Conservation (phyloP, 2,888 invertebrate genomes). For the Ganaspis brasiliensis region DNA sequence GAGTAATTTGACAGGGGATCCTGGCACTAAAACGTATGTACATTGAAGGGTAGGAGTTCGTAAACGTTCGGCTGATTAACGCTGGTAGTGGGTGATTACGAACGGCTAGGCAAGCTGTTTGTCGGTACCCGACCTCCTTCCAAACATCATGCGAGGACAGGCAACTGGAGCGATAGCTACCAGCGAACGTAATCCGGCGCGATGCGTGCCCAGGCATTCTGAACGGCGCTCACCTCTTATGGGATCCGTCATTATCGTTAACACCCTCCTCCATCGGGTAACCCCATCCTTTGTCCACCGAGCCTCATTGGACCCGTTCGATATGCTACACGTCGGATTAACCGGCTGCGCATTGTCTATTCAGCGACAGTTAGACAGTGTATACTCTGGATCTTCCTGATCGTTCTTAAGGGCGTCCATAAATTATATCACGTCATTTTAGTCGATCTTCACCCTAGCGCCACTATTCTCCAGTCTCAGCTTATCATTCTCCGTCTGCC, state of each 20-base stretch:
- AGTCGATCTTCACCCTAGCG: constrained; percentile 2
- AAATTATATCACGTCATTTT: constrained; percentile 36
- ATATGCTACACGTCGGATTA: constrained; percentile 43
- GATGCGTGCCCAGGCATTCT: constrained; percentile 73
- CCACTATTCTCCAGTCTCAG: constrained; percentile 1
- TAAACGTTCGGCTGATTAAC: constrained; percentile 68
- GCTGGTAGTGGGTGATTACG: constrained; percentile 61
- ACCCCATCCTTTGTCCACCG: constrained; percentile 38
- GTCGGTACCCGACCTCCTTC: constrained; percentile 41
- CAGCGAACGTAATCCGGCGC: constrained; percentile 70
- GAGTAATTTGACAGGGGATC: constrained; percentile 15
- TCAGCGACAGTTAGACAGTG: constrained; percentile 40
- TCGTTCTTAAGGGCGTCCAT: constrained; percentile 43
- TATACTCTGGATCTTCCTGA: constrained; percentile 36
- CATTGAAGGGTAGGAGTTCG: constrained; percentile 57
- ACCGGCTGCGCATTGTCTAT: constrained; percentile 41
- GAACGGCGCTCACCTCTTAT: constrained; percentile 72
- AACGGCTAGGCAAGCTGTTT: constrained; percentile 38
- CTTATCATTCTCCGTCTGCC: constrained; percentile 8
- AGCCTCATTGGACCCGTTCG: constrained; percentile 39
- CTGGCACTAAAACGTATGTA: constrained; percentile 36
- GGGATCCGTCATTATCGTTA: constrained; percentile 73
- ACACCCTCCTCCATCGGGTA: constrained; percentile 57
- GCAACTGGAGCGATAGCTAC: constrained; percentile 61
- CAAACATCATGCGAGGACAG: constrained; percentile 47